Percentiles rank a stretch among this genome's conserved stretches.
phyloP scores from a whole-genome alignment of 1,140 invertebrate genomes.

The Ganaspis sp. region DNA sequence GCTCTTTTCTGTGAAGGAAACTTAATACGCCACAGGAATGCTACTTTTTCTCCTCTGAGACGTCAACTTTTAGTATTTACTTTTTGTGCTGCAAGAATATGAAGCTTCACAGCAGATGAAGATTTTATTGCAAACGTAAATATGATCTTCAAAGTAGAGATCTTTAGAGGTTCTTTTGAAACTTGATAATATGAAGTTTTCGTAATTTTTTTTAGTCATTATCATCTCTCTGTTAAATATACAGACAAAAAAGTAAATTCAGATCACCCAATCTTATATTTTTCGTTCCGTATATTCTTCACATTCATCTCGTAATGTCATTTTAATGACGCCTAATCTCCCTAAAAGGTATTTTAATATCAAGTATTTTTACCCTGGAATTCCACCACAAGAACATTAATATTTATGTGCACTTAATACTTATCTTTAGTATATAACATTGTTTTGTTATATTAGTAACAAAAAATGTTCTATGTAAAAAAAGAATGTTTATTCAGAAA shows the following conservation, averaged over 20 bases:
- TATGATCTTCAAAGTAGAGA: background rate
- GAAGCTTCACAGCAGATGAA: constrained; percentile 23
- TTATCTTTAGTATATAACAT: too few relatives aligned
- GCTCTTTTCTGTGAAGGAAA: constrained; percentile 9
- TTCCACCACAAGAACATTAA: background rate
- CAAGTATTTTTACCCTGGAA: background rate
- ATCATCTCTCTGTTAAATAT: background rate
- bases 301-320: constrained; percentile 1
- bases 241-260: background rate
- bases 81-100: constrained; percentile 10
- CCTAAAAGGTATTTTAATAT: constrained; percentile 7
- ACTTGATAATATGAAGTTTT: background rate
- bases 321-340: constrained; percentile 9
- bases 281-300: background rate
- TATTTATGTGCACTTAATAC: background rate
- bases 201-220: background rate
- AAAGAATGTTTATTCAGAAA: too few relatives aligned
- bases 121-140: constrained; percentile 22
- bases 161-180: background rate
- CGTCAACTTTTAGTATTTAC: constrained; percentile 12
- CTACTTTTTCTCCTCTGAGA: background rate
- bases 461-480: too few relatives aligned
- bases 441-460: too few relatives aligned
- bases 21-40: constrained; percentile 11
- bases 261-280: background rate